phyloP scores from a whole-genome alignment of 2,113 vertebrate species.

The Nestor notabilis region DNA sequence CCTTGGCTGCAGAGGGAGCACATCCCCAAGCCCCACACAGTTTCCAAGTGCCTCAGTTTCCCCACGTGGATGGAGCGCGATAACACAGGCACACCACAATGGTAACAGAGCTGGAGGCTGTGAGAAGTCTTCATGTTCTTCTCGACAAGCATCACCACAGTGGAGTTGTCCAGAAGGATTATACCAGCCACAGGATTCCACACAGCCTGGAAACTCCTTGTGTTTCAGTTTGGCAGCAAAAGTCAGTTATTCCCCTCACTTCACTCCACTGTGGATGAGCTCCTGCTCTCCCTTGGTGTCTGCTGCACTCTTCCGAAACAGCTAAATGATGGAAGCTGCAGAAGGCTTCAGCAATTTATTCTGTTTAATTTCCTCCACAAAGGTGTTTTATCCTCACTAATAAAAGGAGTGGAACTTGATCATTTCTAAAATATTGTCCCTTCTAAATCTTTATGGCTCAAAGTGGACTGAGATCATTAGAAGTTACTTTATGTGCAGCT shows the following conservation, averaged over 20 bases:
- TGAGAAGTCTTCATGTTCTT: background rate
- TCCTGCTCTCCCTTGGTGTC: background rate
- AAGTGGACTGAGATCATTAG: constrained; percentile 70
- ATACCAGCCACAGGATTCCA: background rate
- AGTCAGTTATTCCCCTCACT: background rate
- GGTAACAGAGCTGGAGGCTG: background rate
- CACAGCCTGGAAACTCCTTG: background rate
- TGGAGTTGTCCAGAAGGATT: background rate
- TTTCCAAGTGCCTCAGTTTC: background rate
- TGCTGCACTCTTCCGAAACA: background rate
- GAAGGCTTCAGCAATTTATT: constrained; percentile 53
- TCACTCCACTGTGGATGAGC: background rate
- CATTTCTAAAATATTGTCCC: constrained; percentile 69
- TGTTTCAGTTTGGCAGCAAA: background rate
- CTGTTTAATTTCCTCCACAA: constrained; percentile 59
- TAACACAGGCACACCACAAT: rapidly evolving
- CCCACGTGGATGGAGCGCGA: background rate
- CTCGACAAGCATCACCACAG: rapidly evolving
- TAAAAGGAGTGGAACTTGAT: constrained; percentile 69
- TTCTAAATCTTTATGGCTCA: constrained; percentile 73
- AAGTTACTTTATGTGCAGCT: constrained; percentile 61
- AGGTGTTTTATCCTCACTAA: constrained; percentile 68
- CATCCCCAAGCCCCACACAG: background rate
- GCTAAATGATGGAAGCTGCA: background rate
- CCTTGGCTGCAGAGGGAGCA: background rate